phyloP scores from a whole-genome alignment of 2,797 vertebrate species.

The Peromyscus attwateri region DNA sequence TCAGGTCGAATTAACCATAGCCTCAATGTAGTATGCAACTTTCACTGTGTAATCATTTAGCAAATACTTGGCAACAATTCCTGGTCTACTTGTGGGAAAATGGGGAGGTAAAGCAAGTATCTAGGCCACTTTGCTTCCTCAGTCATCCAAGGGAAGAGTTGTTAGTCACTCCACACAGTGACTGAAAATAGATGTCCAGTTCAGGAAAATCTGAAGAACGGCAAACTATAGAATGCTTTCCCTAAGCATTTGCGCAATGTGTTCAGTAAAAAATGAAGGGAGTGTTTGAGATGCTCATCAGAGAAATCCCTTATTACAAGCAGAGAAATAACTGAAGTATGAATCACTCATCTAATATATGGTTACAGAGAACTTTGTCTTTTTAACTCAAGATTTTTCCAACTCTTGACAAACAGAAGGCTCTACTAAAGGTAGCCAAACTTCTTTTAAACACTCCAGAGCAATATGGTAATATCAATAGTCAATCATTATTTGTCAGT shows the following conservation, averaged over 20 bases:
- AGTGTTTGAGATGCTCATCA: slow-evolving; percentile 61
- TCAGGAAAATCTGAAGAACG: slow-evolving; percentile 62
- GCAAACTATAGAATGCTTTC: slow-evolving; percentile 6
- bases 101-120: slow-evolving; percentile 63
- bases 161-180: slow-evolving; percentile 61
- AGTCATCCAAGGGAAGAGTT: slow-evolving; percentile 38
- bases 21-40: background rate
- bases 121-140: slow-evolving; percentile 48
- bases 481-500: background rate
- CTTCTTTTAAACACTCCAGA: slow-evolving; percentile 16
- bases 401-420: background rate
- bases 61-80: slow-evolving; percentile 68
- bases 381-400: background rate
- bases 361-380: slow-evolving; percentile 47
- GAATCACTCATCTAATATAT: slow-evolving; percentile 62
- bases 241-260: slow-evolving; percentile 43
- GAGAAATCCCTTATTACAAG: slow-evolving; percentile 49
- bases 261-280: slow-evolving; percentile 51
- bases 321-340: slow-evolving; percentile 23
- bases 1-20: slow-evolving; percentile 43
- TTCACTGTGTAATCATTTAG: slow-evolving; percentile 50
- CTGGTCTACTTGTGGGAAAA: slow-evolving; percentile 67
- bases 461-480: background rate
- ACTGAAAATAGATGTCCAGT: slow-evolving; percentile 72
- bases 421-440: background rate